Evolutionary conservation across 2,888 invertebrate species (phyloP), one percentile per base, ranked within the genome.

Genomic region (Dicroscelio sp.): DNA sequence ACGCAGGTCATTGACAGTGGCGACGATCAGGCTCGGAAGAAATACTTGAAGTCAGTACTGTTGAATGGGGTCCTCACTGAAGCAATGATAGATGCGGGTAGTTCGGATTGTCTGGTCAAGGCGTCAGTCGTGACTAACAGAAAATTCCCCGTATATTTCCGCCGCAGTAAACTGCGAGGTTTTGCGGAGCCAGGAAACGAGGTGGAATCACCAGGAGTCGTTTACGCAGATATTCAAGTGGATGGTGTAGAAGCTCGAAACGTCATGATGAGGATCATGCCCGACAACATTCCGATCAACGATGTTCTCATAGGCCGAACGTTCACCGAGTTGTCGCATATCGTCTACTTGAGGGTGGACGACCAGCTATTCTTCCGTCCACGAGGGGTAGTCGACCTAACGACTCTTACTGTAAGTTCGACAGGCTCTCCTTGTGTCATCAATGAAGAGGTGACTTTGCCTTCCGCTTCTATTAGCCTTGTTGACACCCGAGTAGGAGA

Each of bases 11-110:
- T 79, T 14, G 6, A n/a, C n/a, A n/a, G n/a, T n/a, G n/a, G 30
- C 17, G 79, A 25, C 0, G 20, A 20, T 5, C 48, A 48, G 8
- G 65, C 27, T 25, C 43, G 25, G 0, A 60, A 78, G 20, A 78
- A 78, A n/a, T 78, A 78, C n/a, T 6, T 78, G 20, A 78, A 78
- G 31, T 30, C n/a, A 14, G 31, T 78, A n/a, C n/a, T n/a, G n/a
- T n/a, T n/a, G n/a, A n/a, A n/a, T n/a, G n/a, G n/a, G n/a, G n/a
- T n/a, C n/a, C n/a, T n/a, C n/a, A n/a, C n/a, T n/a, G n/a, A n/a
- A 17, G 86, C 92, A n/a, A 88, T 91, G 88, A 91, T 93, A 20
- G 90, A 93, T 76, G 52, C 88, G 0, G 90, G 91, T 12, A 91
- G 92, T 33, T 90, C 89, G 52, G 90, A 83, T 12, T 93, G 93